These are phyloP conservation scores for Tonatia bakeri DNA, from an alignment of 2,113 vertebrate species.

Conservation along the genomic window DNA sequence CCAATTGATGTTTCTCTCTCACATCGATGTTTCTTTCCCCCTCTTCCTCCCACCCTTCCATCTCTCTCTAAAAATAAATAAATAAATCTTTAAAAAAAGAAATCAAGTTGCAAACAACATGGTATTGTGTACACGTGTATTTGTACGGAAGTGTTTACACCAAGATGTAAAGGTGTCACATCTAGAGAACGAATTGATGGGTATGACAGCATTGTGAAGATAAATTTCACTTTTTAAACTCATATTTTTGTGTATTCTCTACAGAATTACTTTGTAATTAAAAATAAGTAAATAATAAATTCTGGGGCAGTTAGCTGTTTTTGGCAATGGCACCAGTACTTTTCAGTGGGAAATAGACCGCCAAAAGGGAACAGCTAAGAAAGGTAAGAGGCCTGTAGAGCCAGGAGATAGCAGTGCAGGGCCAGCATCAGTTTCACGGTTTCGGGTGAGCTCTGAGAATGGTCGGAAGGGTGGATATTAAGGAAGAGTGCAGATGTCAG, in stretches of 20 bases:
- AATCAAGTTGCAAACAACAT: neutral
- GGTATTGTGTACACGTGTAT: neutral
- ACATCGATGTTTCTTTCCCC: too few relatives aligned
- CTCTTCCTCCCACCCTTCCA: too few relatives aligned
- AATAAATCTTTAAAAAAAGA: neutral
- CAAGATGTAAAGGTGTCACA: neutral
- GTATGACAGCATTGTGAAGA: neutral
- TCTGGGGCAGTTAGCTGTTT: neutral
- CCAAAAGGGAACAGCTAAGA: neutral
- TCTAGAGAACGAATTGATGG: neutral
- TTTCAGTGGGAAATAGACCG: neutral
- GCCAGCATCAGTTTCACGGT: neutral
- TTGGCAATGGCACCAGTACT: neutral
- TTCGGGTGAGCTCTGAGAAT: neutral
- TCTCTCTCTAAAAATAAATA: too few relatives aligned
- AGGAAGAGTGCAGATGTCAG: neutral
- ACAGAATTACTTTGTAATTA: constrained; percentile 13
- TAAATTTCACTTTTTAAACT: neutral
- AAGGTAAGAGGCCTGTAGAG: neutral
- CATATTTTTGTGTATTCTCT: neutral
- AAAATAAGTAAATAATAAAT: neutral
- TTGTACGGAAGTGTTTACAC: neutral
- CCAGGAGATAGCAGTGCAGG: neutral
- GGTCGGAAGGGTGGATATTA: neutral
- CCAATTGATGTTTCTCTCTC: too few relatives aligned